These are phyloP conservation scores for Hephaestus fuliginosus DNA, from an alignment of 2,797 vertebrate species.

Conservation along the genomic window DNA sequence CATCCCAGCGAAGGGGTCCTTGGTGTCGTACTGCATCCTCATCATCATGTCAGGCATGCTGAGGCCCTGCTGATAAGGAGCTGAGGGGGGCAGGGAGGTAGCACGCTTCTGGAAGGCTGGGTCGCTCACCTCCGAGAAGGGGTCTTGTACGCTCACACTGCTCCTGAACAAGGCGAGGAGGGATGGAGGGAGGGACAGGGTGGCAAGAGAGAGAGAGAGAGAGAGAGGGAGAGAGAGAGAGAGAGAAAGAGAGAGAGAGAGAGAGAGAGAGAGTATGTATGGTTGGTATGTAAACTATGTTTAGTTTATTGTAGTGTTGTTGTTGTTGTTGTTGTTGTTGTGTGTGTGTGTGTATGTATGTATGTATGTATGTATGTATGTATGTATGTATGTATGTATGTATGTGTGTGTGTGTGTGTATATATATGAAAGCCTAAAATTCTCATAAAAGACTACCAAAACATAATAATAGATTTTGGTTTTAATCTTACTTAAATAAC, in stretches of 20 bases:
- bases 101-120: conserved; percentile 93
- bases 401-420: too few species aligned
- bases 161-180: conserved; percentile 81
- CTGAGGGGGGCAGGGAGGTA: conserved; percentile 90
- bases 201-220: neutral
- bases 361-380: too few species aligned
- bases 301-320: too few species aligned
- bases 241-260: conserved; percentile 3
- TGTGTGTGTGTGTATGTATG: too few species aligned
- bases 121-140: conserved; percentile 95
- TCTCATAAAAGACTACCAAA: too few species aligned
- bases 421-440: too few species aligned
- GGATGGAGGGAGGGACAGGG: neutral
- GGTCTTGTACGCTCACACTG: conserved; percentile 95
- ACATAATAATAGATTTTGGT: too few species aligned
- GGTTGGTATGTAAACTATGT: too few species aligned
- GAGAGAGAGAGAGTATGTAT: neutral
- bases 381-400: too few species aligned
- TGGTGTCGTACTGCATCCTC: conserved; percentile 97
- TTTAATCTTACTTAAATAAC: too few species aligned
- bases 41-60: conserved; percentile 95
- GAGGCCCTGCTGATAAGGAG: conserved; percentile 93
- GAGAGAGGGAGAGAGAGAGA: conserved; percentile 7
- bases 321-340: too few species aligned
- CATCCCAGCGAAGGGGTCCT: conserved; percentile 97